These are phyloP conservation scores for Ceriagrion tenellum DNA, from an alignment of 2,888 invertebrate genomes.

Conservation along the genomic window DNA sequence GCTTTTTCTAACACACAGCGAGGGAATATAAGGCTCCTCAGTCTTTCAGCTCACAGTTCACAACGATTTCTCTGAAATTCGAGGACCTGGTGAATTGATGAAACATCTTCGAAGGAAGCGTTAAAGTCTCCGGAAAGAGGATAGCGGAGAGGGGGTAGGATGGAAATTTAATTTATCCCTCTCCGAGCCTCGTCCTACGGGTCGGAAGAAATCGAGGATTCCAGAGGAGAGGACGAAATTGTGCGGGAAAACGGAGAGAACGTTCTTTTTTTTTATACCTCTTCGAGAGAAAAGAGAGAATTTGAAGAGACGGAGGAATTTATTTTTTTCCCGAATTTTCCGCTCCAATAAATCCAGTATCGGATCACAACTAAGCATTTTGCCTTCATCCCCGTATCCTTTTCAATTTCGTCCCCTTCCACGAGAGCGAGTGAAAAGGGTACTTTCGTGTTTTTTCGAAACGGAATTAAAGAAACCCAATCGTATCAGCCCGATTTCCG, in stretches of 20 bases:
- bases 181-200: not conserved
- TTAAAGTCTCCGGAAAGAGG: not conserved
- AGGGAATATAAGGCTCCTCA: not conserved
- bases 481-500: not conserved
- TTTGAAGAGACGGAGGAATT: not conserved
- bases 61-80: not conserved
- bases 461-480: not conserved
- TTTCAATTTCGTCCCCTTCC: conserved; percentile 10
- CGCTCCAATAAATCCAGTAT: conserved; percentile 64
- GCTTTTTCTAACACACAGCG: not conserved
- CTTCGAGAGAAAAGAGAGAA: not conserved
- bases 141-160: not conserved
- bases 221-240: not conserved
- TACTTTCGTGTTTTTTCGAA: conserved; percentile 4
- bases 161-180: conserved; percentile 53
- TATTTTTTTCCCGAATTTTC: conserved; percentile 52
- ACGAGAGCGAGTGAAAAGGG: not conserved
- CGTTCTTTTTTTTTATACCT: not conserved
- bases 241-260: not conserved
- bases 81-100: conserved; percentile 8
- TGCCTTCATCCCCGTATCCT: conserved; percentile 37
- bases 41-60: not conserved
- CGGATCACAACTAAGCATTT: conserved; percentile 51
- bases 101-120: not conserved
- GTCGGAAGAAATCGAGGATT: not conserved